Percentiles rank a stretch among this genome's conserved stretches.
Evolutionary conservation across 2,113 vertebrate genomes (phyloP).

Genomic region (Pagrus major): DNA sequence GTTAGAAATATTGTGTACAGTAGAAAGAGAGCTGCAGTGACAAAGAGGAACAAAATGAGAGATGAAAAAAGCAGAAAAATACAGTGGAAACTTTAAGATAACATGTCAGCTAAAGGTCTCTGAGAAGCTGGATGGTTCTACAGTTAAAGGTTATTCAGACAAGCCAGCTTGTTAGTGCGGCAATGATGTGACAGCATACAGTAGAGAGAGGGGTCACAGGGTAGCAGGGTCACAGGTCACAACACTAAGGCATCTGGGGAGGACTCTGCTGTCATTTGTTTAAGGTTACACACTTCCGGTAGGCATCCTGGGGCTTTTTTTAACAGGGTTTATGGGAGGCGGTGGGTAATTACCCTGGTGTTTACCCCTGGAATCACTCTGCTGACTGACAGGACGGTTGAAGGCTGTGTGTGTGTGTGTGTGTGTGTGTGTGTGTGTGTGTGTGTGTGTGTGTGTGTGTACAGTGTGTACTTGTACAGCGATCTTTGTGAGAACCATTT

Average conservation of each 20-base stretch:
- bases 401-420: slow-evolving; percentile 6
- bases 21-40: not conserved
- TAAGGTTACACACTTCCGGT: slow-evolving; percentile 59
- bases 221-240: slow-evolving; percentile 45
- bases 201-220: slow-evolving; percentile 28
- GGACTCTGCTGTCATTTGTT: slow-evolving; percentile 52
- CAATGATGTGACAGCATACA: slow-evolving; percentile 51
- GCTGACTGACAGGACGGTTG: slow-evolving; percentile 39
- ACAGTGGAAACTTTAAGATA: not conserved
- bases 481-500: too few relatives aligned
- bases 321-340: slow-evolving; percentile 24
- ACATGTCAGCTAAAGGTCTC: slow-evolving; percentile 78
- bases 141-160: slow-evolving; percentile 80
- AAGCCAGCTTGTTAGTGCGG: slow-evolving; percentile 76
- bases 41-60: not conserved
- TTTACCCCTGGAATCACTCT: slow-evolving; percentile 58
- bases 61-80: not conserved
- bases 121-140: slow-evolving; percentile 57
- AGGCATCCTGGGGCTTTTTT: slow-evolving; percentile 4
- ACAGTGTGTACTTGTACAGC: slow-evolving; percentile 7
- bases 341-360: slow-evolving; percentile 55
- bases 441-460: not conserved
- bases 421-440: slow-evolving; percentile 10
- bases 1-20: slow-evolving; percentile 3
- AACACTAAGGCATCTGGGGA: slow-evolving; percentile 20